Base-by-base conservation (phyloP, 2,888 invertebrate genomes). In the Chesias legatella region DNA sequence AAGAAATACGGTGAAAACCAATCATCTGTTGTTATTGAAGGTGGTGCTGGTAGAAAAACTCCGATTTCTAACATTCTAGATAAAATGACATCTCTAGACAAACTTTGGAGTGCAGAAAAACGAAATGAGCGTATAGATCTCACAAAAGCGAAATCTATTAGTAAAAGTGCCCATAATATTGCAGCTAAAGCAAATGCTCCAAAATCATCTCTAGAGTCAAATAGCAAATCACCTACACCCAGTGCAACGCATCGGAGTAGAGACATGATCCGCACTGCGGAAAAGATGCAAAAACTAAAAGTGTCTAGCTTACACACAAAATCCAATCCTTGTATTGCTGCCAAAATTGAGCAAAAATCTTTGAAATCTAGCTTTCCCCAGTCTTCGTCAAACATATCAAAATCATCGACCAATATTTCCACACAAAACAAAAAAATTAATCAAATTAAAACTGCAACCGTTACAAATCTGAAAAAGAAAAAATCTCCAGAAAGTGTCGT, bases 71-170 rank as follows among this genome's bases (percentile, higher is more conserved):
- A 80, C 54, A 88, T 88, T 55, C 63, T 89, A 39, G 89, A 89
- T 42, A 85, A 83, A 71, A 80, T 86, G 0, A 88, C 88, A 11
- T 71, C 91, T 1, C 80, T 91, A 57, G 91, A 92, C 62, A 90
- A 91, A 55, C 58, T 88, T 20, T 89, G 89, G 88, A 79, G 83
- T 58, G 72, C 85, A 33, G 86, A 88, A 58, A 86, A 84, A 58
- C 69, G 88, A 51, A 86, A 85, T 58, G 86, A 85, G 67, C 75
- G 75, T 7, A 80, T 85, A 34, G 82, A 85, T 55, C 42, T 76
- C 26, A 48, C 69, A 26, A 88, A 86, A 73, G 53, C 69, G 28
- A 59, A 75, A 58, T 58, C 67, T 8, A 26, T 65, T 13, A 53
- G 61, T 23, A 81, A 68, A 60, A 56, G 58, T 34, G 63, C 33